A percentile compares a stretch with the other conserved stretches of the same genome.
These are phyloP conservation scores for Mesitornis unicolor DNA, from an alignment of 2,113 vertebrate species.

Conservation along the genomic window DNA sequence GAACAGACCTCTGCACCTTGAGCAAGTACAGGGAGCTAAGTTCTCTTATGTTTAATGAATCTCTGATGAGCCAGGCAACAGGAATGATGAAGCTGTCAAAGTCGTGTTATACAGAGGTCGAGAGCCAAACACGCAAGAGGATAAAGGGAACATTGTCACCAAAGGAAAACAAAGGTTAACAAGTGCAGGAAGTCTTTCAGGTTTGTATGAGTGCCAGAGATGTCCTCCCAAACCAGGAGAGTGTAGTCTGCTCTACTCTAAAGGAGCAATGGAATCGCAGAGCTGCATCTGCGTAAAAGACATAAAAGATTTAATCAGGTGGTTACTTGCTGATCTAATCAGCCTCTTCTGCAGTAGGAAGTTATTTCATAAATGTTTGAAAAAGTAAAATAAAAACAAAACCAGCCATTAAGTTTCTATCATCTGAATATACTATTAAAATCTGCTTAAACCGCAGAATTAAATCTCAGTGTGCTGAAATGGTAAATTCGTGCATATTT, in stretches of 20 bases:
- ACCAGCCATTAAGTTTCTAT: not conserved
- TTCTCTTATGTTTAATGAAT: not conserved
- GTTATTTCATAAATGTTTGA: not conserved
- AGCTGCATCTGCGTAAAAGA: not conserved
- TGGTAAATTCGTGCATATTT: not conserved
- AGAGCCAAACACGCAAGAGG: not conserved
- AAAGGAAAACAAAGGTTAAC: not conserved
- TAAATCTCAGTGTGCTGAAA: not conserved
- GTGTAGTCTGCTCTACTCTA: not conserved
- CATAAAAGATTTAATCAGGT: not conserved
- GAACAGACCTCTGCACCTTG: not conserved
- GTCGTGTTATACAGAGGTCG: not conserved
- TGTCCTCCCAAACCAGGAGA: not conserved
- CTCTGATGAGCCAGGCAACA: not conserved
- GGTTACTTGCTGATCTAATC: not conserved
- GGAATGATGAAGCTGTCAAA: not conserved
- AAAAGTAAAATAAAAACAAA: conserved; percentile 9
- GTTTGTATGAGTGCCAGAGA: not conserved
- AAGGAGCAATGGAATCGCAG: not conserved
- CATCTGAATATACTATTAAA: not conserved
- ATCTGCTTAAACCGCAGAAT: not conserved
- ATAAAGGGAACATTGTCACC: not conserved
- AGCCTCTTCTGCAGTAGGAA: not conserved
- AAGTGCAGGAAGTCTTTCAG: not conserved
- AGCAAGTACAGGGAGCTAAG: not conserved